A percentile compares a stretch with the other conserved stretches of the same genome.
Conservation (phyloP, 2,888 invertebrate species). For the Epinotia ramella region DNA sequence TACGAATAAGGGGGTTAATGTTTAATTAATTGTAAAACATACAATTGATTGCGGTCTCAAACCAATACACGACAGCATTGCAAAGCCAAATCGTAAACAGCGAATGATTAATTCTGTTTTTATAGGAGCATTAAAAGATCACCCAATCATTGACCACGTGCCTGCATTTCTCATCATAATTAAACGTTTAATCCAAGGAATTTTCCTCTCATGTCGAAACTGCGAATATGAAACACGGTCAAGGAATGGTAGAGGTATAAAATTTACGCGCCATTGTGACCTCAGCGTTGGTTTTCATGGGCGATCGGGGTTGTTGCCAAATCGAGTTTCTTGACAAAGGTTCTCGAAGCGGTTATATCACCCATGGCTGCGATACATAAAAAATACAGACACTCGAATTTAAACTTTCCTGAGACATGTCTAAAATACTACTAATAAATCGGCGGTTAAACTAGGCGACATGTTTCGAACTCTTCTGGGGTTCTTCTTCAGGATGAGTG, state of each 20-base stretch:
- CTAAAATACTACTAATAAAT: too few species aligned
- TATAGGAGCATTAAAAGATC: slow-evolving; percentile 7
- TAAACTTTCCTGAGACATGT: too few species aligned
- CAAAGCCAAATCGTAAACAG: not conserved
- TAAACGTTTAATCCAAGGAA: slow-evolving; percentile 26
- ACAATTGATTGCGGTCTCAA: not conserved
- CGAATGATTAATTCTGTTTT: not conserved
- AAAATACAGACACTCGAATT: too few species aligned
- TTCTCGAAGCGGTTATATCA: not conserved
- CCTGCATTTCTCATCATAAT: slow-evolving; percentile 8
- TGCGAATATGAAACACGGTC: slow-evolving; percentile 40
- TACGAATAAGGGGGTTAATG: too few species aligned
- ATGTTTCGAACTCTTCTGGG: too few species aligned
- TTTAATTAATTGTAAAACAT: not conserved
- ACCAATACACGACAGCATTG: too few species aligned
- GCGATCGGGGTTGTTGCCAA: slow-evolving; percentile 19
- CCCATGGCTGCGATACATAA: not conserved
- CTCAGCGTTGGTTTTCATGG: slow-evolving; percentile 23
- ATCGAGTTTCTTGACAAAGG: slow-evolving; percentile 12
- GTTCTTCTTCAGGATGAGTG: too few species aligned
- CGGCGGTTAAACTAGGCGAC: too few species aligned
- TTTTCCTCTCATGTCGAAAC: slow-evolving; percentile 39
- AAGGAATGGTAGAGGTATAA: slow-evolving; percentile 33
- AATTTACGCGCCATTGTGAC: slow-evolving; percentile 34
- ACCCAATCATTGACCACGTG: slow-evolving; percentile 1